Base-by-base conservation (phyloP, 2,113 vertebrate genomes). In the Grallaria varia region DNA sequence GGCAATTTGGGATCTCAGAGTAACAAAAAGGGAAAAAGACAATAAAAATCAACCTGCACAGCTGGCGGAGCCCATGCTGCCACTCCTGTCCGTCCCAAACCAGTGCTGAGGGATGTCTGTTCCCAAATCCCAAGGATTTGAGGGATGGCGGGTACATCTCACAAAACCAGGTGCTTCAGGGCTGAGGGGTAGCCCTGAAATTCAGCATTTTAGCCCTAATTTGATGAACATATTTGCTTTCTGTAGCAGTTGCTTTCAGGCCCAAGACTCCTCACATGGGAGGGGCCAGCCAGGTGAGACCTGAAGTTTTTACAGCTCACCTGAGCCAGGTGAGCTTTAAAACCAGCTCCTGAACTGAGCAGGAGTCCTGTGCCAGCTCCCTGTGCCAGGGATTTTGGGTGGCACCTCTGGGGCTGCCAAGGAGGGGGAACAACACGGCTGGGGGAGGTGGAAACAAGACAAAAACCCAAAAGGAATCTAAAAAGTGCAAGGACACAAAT, bases 401-500 rank as follows among this genome's bases (percentile, higher is more conserved):
- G 50, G 24, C 55, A 33, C 33, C 72, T 35, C 50, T 7, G 4
- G 37, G 40, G 17, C 21, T 27, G 21, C 72, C 10, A 0, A 27
- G 63, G 50, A 66, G 19, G 20, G 35, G 24, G 27, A 63, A 47
- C 2, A 14, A 10, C 27, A 8, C 28, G 50, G 25, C 28, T 13
- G 4, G 0, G 31, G 6, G 6, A 3, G 63, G 10, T 3, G 2
- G 8, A 13, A 28, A 37, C n/a, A 14, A 23, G 12, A 69, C 4
- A 9, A 37, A 44, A 84, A 47, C 5, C 5, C 40, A 40, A 10
- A 87, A 87, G 47, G 74, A 62, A 69, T 78, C 71, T 47, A 72
- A 68, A 19, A 64, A 95, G 95, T 96, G 94, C 90, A 84, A 87
- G 87, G 67, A 84, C 25, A 12, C 37, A 27, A 30, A n/a, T 17